A percentile compares a stretch with the other conserved stretches of the same genome.
Conservation (phyloP, 2,113 vertebrate genomes). For the Platysternon megacephalum region DNA sequence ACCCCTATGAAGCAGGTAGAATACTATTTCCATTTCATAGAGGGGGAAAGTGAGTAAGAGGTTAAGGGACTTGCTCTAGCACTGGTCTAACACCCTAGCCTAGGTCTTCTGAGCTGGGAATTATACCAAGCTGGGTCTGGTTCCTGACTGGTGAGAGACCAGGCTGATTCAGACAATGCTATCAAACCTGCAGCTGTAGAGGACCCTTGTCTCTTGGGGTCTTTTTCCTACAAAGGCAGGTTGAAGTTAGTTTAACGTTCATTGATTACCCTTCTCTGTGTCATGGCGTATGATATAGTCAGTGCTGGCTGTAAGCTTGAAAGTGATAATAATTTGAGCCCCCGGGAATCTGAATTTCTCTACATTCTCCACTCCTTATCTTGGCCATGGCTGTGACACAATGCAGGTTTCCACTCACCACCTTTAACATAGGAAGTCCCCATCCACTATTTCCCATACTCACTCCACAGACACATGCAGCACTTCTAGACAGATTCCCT, state of each 20-base stretch:
- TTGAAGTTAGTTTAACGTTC: background rate
- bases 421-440: background rate
- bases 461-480: background rate
- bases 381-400: background rate
- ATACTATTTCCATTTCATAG: background rate
- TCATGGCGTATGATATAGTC: background rate
- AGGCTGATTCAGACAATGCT: background rate
- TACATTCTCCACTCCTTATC: fast-evolving
- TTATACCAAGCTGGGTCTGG: background rate
- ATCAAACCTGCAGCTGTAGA: background rate
- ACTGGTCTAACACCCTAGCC: fast-evolving
- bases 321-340: background rate
- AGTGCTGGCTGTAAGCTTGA: background rate
- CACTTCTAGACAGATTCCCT: background rate
- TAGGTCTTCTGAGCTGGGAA: background rate
- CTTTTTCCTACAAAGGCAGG: background rate
- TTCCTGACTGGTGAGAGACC: background rate
- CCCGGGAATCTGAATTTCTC: background rate
- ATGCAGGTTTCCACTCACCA: background rate
- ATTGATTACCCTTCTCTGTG: background rate
- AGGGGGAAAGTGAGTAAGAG: background rate
- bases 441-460: background rate
- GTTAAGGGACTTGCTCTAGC: background rate
- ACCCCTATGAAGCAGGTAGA: background rate
- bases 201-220: background rate